A percentile compares a stretch with the other conserved stretches of the same genome.
These are phyloP conservation scores for Ernsta delagoae DNA, from an alignment of 2,888 invertebrate species.

Conservation along the genomic window DNA sequence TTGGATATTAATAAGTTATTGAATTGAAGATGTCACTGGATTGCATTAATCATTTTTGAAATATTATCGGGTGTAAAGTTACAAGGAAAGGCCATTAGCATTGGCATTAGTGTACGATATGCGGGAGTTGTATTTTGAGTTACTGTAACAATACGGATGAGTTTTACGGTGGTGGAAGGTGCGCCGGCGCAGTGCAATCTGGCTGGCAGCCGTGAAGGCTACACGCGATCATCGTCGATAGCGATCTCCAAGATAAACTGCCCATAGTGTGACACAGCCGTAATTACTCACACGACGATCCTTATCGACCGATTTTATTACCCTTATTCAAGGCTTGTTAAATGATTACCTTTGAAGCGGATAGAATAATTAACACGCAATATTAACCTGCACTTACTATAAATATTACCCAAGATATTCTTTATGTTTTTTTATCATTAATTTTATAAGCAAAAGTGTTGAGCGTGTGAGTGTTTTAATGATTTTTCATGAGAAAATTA, in stretches of 20 bases:
- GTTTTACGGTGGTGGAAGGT: conserved; percentile 46
- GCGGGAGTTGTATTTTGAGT: conserved; percentile 45
- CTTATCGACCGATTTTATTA: conserved; percentile 68
- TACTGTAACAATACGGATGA: conserved; percentile 56
- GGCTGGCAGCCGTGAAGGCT: conserved; percentile 50
- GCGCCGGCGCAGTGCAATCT: conserved; percentile 48
- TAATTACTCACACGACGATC: conserved; percentile 75
- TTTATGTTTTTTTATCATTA: no score
- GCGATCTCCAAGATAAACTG: conserved; percentile 78
- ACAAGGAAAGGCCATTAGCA: conserved; percentile 75
- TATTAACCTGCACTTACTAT: conserved; percentile 20
- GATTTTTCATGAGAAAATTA: no score
- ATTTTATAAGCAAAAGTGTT: no score
- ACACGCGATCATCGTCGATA: conserved; percentile 78
- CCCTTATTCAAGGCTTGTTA: conserved; percentile 47
- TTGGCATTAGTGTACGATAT: conserved; percentile 50
- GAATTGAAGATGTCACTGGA: conserved; percentile 44
- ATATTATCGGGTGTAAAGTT: conserved; percentile 57
- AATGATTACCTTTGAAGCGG: conserved; percentile 33
- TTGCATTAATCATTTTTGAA: conserved; percentile 65
- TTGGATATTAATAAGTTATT: conserved; percentile 47
- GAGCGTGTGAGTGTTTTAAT: no score
- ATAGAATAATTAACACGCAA: conserved; percentile 35
- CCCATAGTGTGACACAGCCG: conserved; percentile 71
- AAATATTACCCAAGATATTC: no score